Conservation (phyloP, 2,888 invertebrate species). For the Tenthredo notha region DNA sequence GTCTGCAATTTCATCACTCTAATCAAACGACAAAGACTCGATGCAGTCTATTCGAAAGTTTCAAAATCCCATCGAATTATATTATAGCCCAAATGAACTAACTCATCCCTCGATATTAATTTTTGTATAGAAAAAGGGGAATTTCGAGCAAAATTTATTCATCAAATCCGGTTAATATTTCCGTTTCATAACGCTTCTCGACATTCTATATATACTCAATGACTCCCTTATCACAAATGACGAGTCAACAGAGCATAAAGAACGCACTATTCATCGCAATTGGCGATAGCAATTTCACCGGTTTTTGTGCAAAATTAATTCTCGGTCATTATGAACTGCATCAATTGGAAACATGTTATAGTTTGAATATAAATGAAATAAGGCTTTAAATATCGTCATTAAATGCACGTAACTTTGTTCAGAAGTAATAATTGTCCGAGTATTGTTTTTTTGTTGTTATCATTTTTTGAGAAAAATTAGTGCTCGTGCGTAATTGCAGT, state of each 20-base stretch:
- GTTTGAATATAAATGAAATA: background rate
- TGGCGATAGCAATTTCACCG: background rate
- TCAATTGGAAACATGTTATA: background rate
- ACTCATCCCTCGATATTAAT: background rate
- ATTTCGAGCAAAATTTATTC: background rate
- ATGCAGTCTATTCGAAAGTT: no score
- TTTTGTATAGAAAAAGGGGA: background rate
- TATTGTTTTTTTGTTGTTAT: background rate
- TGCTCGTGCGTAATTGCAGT: background rate
- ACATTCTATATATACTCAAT: background rate
- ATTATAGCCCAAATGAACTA: no score
- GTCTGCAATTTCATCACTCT: background rate
- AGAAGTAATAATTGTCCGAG: background rate
- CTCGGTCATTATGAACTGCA: background rate
- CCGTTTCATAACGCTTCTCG: background rate
- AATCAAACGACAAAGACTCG: background rate
- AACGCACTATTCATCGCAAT: background rate
- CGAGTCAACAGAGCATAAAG: background rate
- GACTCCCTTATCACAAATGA: conserved; percentile 7
- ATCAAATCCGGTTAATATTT: background rate
- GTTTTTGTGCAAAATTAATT: background rate
- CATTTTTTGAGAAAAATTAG: background rate
- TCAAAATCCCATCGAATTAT: no score
- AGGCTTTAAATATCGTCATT: background rate
- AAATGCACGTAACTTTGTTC: background rate